A percentile compares a stretch with the other conserved stretches of the same genome.
Conservation (phyloP, 1,140 invertebrate genomes). For the Acyrthosiphon pisum region DNA sequence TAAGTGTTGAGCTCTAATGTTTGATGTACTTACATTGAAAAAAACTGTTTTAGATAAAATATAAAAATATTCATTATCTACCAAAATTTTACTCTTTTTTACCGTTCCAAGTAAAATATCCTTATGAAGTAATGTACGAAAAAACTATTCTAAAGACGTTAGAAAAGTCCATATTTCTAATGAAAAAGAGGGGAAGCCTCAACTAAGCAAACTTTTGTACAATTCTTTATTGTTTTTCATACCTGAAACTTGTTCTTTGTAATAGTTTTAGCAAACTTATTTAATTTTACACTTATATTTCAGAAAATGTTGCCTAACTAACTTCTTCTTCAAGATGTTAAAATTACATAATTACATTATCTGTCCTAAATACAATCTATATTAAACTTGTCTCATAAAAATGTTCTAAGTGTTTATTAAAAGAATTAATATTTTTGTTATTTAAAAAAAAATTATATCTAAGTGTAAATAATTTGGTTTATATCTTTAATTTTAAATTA, state of each 20-base stretch:
- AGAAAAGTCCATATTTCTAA: neutral
- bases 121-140: neutral
- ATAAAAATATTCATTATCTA: neutral
- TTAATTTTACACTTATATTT: constrained; percentile 18
- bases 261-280: neutral
- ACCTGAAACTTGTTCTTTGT: neutral
- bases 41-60: neutral
- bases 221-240: neutral
- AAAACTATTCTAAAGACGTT: neutral
- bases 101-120: neutral
- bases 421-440: neutral
- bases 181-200: neutral
- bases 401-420: neutral
- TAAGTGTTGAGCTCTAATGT: neutral
- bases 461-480: neutral
- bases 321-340: constrained; percentile 22
- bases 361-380: neutral
- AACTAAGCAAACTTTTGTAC: neutral
- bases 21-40: neutral
- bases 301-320: neutral
- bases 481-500: neutral
- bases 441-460: neutral
- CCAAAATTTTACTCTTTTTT: neutral
- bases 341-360: constrained; percentile 4
- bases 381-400: neutral